Evolutionary conservation across 2,797 vertebrate species (phyloP).

Genomic region (Rhabdophis nuchalis): DNA sequence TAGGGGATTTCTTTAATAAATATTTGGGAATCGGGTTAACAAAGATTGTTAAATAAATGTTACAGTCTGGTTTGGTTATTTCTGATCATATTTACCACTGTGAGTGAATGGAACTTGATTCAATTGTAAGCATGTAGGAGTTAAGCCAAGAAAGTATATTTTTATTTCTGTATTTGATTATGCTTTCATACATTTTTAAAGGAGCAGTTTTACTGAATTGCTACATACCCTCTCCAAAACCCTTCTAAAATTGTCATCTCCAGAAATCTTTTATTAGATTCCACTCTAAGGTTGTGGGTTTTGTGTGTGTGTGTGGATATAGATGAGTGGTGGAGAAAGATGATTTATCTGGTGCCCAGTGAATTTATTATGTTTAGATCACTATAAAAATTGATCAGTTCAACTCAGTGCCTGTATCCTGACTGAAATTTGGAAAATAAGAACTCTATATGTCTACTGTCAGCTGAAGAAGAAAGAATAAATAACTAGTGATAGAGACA

Average conservation of each 20-base stretch:
- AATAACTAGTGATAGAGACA: neutral
- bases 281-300: neutral
- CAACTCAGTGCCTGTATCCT: neutral
- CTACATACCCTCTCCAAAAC: neutral
- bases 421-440: neutral
- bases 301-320: neutral
- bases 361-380: neutral
- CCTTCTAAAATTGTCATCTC: neutral
- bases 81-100: neutral
- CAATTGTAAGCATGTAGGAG: neutral
- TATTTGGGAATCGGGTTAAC: conserved; percentile 33
- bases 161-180: neutral
- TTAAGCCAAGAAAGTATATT: neutral
- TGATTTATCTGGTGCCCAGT: neutral
- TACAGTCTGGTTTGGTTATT: conserved; percentile 13
- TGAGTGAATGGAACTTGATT: neutral
- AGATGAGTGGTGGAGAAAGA: neutral
- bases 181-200: neutral
- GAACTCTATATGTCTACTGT: neutral
- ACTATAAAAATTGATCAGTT: neutral
- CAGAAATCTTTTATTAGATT: neutral
- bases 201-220: neutral
- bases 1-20: conserved; percentile 32
- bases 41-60: conserved; percentile 25
- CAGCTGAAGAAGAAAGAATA: neutral